Percentiles rank a stretch among this genome's conserved stretches.
Evolutionary conservation across 2,888 invertebrate genomes (phyloP).

Genomic region (Apotomis betuletana): DNA sequence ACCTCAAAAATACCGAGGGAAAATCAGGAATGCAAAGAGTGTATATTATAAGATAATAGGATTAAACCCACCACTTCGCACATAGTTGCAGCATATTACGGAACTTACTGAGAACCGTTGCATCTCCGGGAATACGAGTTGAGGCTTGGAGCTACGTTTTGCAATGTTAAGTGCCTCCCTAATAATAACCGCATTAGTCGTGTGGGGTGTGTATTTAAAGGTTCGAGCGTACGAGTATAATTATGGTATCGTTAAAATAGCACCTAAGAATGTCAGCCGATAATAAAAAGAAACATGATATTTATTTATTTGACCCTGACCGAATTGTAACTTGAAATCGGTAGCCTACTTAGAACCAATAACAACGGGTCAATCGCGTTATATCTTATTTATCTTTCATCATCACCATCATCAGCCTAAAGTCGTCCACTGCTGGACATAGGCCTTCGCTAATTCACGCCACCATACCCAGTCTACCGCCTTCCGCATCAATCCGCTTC

Average conservation of each 20-base stretch:
- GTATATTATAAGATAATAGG: conserved; percentile 32
- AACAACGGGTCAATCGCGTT: too few species aligned
- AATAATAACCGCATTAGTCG: conserved; percentile 29
- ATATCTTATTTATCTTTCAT: too few species aligned
- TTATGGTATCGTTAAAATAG: not conserved
- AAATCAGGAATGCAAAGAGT: conserved; percentile 15
- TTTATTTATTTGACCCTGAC: too few species aligned
- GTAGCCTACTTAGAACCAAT: too few species aligned
- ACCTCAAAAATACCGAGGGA: conserved; percentile 4
- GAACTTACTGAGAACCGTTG: conserved; percentile 29
- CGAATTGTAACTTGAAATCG: too few species aligned
- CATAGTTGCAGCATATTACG: conserved; percentile 29
- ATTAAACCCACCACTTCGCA: conserved; percentile 24
- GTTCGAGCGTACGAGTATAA: not conserved
- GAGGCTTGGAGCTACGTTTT: conserved; percentile 18
- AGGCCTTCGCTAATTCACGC: too few species aligned
- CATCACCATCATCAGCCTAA: too few species aligned
- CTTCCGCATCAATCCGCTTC: too few species aligned
- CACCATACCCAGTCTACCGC: too few species aligned
- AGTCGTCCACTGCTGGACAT: too few species aligned
- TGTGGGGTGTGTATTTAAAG: conserved; percentile 2
- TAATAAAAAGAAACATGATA: not conserved
- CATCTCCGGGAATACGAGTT: conserved; percentile 20
- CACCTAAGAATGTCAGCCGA: not conserved
- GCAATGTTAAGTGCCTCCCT: conserved; percentile 25